These are phyloP conservation scores for Molossus molossus DNA, from an alignment of 2,797 vertebrate species.

Conservation along the genomic window DNA sequence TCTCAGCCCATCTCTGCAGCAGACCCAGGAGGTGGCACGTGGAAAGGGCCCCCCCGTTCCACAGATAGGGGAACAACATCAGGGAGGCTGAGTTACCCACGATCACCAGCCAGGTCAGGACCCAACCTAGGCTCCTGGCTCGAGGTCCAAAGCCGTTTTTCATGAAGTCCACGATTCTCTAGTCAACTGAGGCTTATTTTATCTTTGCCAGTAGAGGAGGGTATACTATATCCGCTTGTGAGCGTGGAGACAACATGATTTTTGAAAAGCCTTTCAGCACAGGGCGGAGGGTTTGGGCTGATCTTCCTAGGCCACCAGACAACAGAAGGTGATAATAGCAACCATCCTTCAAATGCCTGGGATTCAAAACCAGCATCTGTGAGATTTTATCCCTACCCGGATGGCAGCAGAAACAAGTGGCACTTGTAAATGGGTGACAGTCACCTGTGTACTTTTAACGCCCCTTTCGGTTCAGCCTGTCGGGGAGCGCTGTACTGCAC, in stretches of 20 bases:
- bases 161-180: fast-evolving
- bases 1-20: background rate
- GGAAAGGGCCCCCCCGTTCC: background rate
- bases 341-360: background rate
- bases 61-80: background rate
- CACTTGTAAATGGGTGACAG: background rate
- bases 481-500: background rate
- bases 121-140: background rate
- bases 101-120: background rate
- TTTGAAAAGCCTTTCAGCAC: background rate
- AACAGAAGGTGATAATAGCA: background rate
- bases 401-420: background rate
- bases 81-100: background rate
- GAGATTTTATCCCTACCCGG: background rate
- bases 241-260: background rate
- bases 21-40: background rate
- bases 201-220: background rate
- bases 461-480: background rate
- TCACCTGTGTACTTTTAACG: background rate
- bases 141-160: fast-evolving
- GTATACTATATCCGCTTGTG: background rate
- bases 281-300: background rate
- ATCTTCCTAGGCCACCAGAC: slow-evolving; percentile 29
- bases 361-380: background rate
- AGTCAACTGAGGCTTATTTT: background rate